Evolutionary conservation across 53 echinoderm and acorn worm species (phyloP).

Genomic region (Henricia sp.): DNA sequence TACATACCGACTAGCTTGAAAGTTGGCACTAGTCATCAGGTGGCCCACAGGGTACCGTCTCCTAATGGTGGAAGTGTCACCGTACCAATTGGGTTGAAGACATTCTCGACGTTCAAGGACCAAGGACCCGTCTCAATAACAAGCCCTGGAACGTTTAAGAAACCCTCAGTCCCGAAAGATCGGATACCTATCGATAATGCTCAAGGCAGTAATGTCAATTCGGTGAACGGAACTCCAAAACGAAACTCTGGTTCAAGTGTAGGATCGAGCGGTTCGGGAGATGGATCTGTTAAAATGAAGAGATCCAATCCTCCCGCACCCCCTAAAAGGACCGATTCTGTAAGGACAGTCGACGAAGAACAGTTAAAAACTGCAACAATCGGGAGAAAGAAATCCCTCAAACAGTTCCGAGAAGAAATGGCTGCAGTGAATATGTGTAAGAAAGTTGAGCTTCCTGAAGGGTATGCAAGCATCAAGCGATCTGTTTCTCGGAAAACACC

Average conservation of each 20-base stretch:
- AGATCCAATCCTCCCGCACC: conserved; percentile 80
- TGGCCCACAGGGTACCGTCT: conserved; percentile 19
- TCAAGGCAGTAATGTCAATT: conserved; percentile 63
- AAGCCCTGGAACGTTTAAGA: conserved; percentile 14
- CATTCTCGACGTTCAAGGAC: conserved; percentile 97
- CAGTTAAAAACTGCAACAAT: conserved; percentile 93
- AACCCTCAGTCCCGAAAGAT: conserved; percentile 45
- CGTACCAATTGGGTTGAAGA: conserved; percentile 8
- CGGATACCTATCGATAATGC: conserved; percentile 74
- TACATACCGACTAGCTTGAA: conserved; percentile 82
- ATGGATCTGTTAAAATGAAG: conserved; percentile 73
- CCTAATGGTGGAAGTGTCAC: conserved; percentile 30
- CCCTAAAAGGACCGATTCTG: conserved; percentile 82
- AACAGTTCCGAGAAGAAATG: conserved; percentile 91
- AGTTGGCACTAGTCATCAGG: conserved; percentile 33
- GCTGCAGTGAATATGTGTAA: conserved; percentile 69
- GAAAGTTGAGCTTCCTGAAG: conserved; percentile 79
- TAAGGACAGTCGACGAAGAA: conserved; percentile 74
- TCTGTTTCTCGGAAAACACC: conserved; percentile 76
- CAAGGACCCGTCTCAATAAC: conserved; percentile 60
- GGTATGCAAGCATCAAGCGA: conserved; percentile 94
- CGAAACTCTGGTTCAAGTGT: conserved; percentile 89
- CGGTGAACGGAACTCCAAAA: conserved; percentile 40
- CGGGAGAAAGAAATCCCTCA: conserved; percentile 93
- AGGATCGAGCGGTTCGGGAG: conserved; percentile 85